Evolutionary conservation across 2,113 vertebrate species (phyloP).

Genomic region (Hydrochoerus hydrochaeris): DNA sequence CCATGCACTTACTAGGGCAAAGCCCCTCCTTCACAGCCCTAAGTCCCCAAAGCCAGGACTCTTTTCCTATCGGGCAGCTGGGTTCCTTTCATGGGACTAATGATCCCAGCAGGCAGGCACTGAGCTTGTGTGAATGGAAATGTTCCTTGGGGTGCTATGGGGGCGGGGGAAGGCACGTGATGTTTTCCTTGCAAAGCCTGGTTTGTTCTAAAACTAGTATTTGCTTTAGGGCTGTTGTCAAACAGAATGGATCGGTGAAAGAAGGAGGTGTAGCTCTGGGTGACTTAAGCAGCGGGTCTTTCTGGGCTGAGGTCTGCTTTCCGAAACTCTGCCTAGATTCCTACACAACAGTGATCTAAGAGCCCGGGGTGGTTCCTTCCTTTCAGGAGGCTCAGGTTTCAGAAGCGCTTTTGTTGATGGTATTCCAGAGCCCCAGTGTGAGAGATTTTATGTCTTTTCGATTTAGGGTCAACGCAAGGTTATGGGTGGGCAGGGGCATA

Average conservation of each 20-base stretch:
- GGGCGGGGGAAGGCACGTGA: background rate
- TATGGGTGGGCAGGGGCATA: background rate
- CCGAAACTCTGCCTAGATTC: constrained; percentile 56
- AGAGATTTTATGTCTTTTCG: background rate
- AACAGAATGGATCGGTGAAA: constrained; percentile 17
- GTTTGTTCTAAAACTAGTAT: constrained; percentile 61
- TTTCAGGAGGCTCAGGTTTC: background rate
- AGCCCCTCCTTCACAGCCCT: background rate
- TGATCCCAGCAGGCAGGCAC: background rate
- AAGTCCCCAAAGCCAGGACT: background rate
- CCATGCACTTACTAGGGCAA: background rate
- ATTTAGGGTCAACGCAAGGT: background rate
- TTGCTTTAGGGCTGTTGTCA: constrained; percentile 57
- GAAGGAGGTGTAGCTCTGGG: background rate
- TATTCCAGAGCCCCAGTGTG: background rate
- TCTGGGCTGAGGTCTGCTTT: background rate
- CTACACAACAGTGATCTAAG: background rate
- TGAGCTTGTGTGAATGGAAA: background rate
- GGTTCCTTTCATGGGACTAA: background rate
- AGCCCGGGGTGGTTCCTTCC: constrained; percentile 22
- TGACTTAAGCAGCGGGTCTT: background rate
- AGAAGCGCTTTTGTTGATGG: background rate
- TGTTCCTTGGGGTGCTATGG: constrained; percentile 18
- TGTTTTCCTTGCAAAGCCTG: constrained; percentile 54
- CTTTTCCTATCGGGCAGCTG: background rate